A percentile compares a stretch with the other conserved stretches of the same genome.
Evolutionary conservation across 2,888 invertebrate species (phyloP).

Genomic region (Nomada flava): DNA sequence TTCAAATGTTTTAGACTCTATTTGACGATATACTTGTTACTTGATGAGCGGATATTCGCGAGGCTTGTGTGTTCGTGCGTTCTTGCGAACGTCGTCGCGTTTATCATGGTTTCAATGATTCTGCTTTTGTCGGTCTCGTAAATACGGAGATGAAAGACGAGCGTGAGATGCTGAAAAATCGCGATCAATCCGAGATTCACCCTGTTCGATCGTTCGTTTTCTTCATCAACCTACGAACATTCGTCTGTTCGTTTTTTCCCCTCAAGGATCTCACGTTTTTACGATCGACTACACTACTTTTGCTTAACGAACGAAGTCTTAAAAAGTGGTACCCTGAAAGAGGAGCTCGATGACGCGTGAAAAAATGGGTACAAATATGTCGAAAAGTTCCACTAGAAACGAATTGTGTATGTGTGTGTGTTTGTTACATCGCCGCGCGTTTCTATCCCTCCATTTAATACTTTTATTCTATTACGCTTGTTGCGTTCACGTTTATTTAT

Average conservation of each 20-base stretch:
- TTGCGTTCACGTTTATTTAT: conserved; percentile 2
- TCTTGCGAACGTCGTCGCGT: not conserved
- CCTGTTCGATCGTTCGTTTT: conserved; percentile 1
- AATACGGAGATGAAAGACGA: not conserved
- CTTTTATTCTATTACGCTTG: not conserved
- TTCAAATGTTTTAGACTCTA: not conserved
- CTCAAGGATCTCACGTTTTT: conserved; percentile 26
- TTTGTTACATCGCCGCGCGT: conserved; percentile 24
- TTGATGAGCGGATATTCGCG: conserved; percentile 3
- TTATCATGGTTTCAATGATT: not conserved
- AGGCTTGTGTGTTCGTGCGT: not conserved
- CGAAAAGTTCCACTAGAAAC: conserved; percentile 44
- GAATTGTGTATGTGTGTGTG: not conserved
- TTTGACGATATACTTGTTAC: not conserved
- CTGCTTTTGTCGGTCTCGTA: too few relatives aligned
- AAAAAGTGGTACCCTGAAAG: conserved; percentile 42
- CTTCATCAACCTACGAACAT: not conserved
- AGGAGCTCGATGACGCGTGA: conserved; percentile 27
- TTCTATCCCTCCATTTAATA: not conserved
- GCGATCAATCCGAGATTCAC: conserved; percentile 19
- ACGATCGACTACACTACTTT: conserved; percentile 7
- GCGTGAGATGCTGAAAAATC: conserved; percentile 4
- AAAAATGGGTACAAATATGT: conserved; percentile 15
- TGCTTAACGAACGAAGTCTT: conserved; percentile 26
- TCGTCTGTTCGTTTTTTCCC: not conserved